phyloP scores from a whole-genome alignment of 2,113 vertebrate genomes.

The Crypturellus undulatus region DNA sequence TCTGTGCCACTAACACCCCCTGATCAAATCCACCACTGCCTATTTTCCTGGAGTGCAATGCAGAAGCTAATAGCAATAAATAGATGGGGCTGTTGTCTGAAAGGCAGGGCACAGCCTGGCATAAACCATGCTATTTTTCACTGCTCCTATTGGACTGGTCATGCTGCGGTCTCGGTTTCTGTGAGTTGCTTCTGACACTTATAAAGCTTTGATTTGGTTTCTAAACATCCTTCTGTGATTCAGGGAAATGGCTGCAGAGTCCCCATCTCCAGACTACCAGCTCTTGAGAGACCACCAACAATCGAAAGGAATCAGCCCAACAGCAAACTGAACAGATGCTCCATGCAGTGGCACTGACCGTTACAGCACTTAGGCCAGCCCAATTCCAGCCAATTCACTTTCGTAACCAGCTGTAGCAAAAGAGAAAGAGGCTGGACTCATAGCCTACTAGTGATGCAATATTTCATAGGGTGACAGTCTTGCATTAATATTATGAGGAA shows the following conservation, averaged over 20 bases:
- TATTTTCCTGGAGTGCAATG: conserved; percentile 49
- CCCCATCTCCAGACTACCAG: conserved; percentile 1
- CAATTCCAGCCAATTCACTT: background rate
- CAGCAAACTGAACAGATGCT: background rate
- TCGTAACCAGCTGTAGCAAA: background rate
- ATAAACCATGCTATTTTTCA: background rate
- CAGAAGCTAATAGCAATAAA: conserved; percentile 43
- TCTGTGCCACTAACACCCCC: conserved; percentile 40
- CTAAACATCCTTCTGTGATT: background rate
- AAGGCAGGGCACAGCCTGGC: background rate
- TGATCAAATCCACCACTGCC: conserved; percentile 12
- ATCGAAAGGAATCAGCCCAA: background rate
- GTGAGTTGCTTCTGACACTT: background rate
- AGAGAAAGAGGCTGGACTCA: background rate
- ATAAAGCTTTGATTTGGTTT: background rate
- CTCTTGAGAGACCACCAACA: background rate
- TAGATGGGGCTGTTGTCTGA: background rate
- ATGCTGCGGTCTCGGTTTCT: background rate
- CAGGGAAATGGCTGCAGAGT: background rate
- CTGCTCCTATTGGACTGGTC: background rate
- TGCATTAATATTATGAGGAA: background rate
- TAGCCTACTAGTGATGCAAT: background rate
- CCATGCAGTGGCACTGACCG: background rate
- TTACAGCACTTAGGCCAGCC: background rate
- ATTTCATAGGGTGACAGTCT: background rate